Percentiles rank a stretch among this genome's conserved stretches.
These are phyloP conservation scores for Catotricha subobsoleta DNA, from an alignment of 2,888 invertebrate species.

Conservation along the genomic window DNA sequence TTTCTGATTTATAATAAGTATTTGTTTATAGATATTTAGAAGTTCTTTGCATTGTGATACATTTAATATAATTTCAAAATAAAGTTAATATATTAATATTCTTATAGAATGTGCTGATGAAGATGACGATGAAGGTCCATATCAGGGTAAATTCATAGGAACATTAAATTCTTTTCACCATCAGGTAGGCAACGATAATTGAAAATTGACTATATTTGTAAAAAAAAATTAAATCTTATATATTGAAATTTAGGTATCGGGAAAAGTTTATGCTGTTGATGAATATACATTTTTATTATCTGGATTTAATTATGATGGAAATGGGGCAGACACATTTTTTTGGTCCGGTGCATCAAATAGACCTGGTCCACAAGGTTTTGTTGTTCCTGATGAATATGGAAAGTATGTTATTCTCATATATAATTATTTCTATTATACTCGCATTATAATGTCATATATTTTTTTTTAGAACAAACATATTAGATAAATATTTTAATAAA, in stretches of 20 bases:
- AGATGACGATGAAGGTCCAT: slow-evolving; percentile 51
- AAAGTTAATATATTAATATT: neutral
- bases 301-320: slow-evolving; percentile 77
- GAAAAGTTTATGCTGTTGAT: slow-evolving; percentile 77
- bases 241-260: slow-evolving; percentile 43
- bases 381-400: slow-evolving; percentile 72
- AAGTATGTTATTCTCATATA: slow-evolving; percentile 38
- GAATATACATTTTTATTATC: slow-evolving; percentile 63
- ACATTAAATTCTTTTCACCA: slow-evolving; percentile 82
- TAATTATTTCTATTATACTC: neutral
- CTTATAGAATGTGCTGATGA: slow-evolving; percentile 14
- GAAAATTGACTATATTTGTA: neutral
- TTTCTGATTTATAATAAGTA: no score
- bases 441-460: neutral
- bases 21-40: no score
- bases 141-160: slow-evolving; percentile 63
- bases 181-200: slow-evolving; percentile 34
- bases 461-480: slow-evolving; percentile 54
- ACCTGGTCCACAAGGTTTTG: slow-evolving; percentile 81
- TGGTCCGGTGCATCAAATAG: slow-evolving; percentile 80
- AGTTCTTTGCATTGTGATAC: no score
- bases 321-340: slow-evolving; percentile 80
- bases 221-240: neutral
- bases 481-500: slow-evolving; percentile 70
- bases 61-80: no score